Evolutionary conservation across 1,140 invertebrate genomes (phyloP), one percentile per base, ranked within the genome.

Genomic region (Chelonus insularis): DNA sequence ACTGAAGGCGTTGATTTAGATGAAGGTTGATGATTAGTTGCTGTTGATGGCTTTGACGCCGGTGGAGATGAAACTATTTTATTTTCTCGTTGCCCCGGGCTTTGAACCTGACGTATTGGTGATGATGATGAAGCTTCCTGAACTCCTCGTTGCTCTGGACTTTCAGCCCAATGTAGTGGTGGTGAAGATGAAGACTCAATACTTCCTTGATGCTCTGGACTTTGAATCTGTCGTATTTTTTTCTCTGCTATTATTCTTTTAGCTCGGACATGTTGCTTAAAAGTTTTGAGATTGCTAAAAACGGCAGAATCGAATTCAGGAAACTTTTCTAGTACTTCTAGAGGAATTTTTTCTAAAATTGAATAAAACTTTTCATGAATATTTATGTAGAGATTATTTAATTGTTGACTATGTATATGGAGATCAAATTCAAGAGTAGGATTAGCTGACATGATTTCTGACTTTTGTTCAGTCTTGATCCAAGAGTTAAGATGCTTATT

Each of bases 211-310:
- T n/a, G n/a, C n/a, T n/a, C n/a, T n/a, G n/a, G 12, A 6, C 39
- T 45, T 9, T 16, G 36, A 12, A n/a, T 1, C 14, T 7, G 20
- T 43, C 43, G n/a, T 11, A 74, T 32, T 7, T 60, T 75, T 16
- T 68, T 75, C 11, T 75, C 65, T 1, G 67, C 67, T 4, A 71
- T 58, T 14, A 69, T 62, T 16, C 66, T 60, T 62, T 72, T 75
- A 2, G 77, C 76, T 69, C 75, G 78, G 1, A 79, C 60, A 11
- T 74, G 75, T 52, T 77, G 70, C 41, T 71, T 64, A 0, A 81
- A 47, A 37, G 68, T 66, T 65, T 72, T 77, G 14, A 80, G 51
- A 6, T 64, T 66, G 34, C 62, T 67, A 37, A 69, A 79, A 20
- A 62, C 51, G 8, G 64, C 62, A 1, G 16, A 4, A 57, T 79